phyloP scores from a whole-genome alignment of 2,888 invertebrate species.

The Osedax frankpressi region DNA sequence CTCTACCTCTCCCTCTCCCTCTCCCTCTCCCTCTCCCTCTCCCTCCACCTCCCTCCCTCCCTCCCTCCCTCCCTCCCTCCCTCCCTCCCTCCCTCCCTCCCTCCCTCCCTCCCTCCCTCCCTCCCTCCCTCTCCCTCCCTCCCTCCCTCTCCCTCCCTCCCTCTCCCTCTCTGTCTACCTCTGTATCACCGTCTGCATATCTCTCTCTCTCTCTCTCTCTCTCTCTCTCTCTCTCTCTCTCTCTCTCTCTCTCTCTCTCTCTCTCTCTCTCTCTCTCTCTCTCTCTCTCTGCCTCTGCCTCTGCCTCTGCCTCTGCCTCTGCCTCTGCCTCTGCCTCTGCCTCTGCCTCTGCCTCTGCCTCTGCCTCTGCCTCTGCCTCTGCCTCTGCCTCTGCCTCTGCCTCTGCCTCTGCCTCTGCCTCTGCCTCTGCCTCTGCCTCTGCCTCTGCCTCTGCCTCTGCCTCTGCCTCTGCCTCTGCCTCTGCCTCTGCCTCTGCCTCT shows the following conservation, averaged over 20 bases:
- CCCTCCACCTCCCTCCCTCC: background rate
- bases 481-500: too few species aligned
- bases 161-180: background rate
- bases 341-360: too few species aligned
- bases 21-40: background rate
- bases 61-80: background rate
- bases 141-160: constrained; percentile 3
- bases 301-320: too few species aligned
- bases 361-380: too few species aligned
- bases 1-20: background rate
- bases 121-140: background rate
- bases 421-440: too few species aligned
- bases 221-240: background rate
- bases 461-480: too few species aligned
- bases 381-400: too few species aligned
- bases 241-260: background rate
- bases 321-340: too few species aligned
- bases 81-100: background rate
- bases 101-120: constrained; percentile 3
- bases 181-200: too few species aligned
- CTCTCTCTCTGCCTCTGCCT: too few species aligned
- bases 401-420: too few species aligned
- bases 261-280: background rate
- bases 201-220: constrained; percentile 3
- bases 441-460: too few species aligned